Conservation (phyloP, 1,140 invertebrate genomes). For the Pseudomyrmex gracilis region DNA sequence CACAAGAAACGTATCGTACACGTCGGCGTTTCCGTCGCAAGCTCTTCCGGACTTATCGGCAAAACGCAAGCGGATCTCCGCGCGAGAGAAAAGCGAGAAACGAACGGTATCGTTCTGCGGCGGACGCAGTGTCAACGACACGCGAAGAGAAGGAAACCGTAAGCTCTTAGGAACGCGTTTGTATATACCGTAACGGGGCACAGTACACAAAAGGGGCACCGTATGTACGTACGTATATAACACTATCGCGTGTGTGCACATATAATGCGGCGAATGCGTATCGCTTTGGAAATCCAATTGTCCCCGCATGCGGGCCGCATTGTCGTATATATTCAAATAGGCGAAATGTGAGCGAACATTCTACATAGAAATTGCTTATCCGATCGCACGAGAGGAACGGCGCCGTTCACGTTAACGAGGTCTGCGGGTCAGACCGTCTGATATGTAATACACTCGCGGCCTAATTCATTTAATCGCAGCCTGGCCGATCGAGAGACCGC, state of each 20-base stretch:
- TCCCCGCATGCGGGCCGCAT: constrained; percentile 18
- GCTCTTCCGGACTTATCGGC: constrained; percentile 46
- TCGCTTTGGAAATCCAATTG: constrained; percentile 59
- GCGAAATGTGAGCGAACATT: constrained; percentile 10
- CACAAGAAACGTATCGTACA: constrained; percentile 8
- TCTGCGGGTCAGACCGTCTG: constrained; percentile 39
- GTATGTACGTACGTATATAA: constrained; percentile 3
- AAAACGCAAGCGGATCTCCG: constrained; percentile 44
- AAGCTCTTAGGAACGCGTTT: constrained; percentile 61
- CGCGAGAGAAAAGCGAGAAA: constrained; percentile 61
- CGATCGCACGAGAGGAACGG: constrained; percentile 1
- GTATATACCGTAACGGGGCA: constrained; percentile 65
- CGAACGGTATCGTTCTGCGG: constrained; percentile 64
- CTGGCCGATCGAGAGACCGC: no score
- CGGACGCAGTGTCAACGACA: constrained; percentile 65
- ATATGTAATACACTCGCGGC: background rate
- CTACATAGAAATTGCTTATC: constrained; percentile 2
- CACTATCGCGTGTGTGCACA: constrained; percentile 20
- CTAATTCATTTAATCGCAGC: constrained; percentile 18
- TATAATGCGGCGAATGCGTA: constrained; percentile 40
- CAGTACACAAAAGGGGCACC: constrained; percentile 28
- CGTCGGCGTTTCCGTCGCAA: constrained; percentile 13
- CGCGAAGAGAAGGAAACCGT: constrained; percentile 65
- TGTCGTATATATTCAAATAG: constrained; percentile 16
- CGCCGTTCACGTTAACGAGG: constrained; percentile 30